These are phyloP conservation scores for Anguilla japonica DNA, from an alignment of 2,113 vertebrate genomes.

Conservation along the genomic window DNA sequence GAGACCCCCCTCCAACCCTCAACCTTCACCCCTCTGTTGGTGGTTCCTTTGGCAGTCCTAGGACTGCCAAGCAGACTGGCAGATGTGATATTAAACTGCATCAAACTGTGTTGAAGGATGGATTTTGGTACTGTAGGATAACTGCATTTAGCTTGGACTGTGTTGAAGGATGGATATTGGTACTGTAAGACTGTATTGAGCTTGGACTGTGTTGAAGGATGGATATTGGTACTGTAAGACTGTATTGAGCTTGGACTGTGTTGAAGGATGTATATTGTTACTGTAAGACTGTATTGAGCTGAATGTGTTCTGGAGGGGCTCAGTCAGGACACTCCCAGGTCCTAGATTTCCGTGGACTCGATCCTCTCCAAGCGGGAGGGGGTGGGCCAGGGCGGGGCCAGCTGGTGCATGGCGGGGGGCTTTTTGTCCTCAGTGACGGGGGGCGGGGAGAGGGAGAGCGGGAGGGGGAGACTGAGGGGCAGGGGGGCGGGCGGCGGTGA, in stretches of 20 bases:
- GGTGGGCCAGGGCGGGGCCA: constrained; percentile 69
- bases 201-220: no score
- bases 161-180: no score
- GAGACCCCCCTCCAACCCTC: neutral
- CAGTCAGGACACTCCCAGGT: neutral
- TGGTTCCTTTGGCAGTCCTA: constrained; percentile 39
- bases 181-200: no score
- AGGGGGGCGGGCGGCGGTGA: neutral
- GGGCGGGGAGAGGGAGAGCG: constrained; percentile 35
- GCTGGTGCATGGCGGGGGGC: constrained; percentile 52
- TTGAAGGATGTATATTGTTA: no score
- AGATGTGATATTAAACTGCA: constrained; percentile 22
- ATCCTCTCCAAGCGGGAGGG: constrained; percentile 79
- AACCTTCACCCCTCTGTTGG: constrained; percentile 32
- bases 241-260: no score
- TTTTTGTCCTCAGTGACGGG: constrained; percentile 74
- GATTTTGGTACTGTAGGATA: no score
- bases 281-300: neutral
- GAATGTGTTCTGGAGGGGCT: neutral
- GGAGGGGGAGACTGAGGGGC: constrained; percentile 12
- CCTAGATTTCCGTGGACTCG: constrained; percentile 86
- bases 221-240: no score
- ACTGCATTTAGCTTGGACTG: no score
- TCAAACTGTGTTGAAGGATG: no score
- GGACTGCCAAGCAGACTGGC: constrained; percentile 39